Evolutionary conservation across 2,797 vertebrate species (phyloP), one percentile per base, ranked within the genome.

Genomic region (Chelon labrosus): DNA sequence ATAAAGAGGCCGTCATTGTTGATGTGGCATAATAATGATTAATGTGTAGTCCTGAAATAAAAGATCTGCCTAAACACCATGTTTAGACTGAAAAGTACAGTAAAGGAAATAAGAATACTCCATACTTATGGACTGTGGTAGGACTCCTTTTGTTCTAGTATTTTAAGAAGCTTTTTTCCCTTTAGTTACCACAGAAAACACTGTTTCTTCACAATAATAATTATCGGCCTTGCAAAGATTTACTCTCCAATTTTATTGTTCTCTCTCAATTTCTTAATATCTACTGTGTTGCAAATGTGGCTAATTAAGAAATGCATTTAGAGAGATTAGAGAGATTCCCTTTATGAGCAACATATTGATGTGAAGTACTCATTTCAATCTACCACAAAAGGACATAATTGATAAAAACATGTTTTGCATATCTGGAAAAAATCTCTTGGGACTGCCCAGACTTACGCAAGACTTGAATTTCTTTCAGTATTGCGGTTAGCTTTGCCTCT

Each of bases 311-410:
- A 31, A 53, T 27, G 14, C 35, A 58, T 38, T 68, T 49, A 51
- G 41, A 27, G 25, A 27, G 25, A 27, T 27, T 27, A 27, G 35
- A 51, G 51, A 42, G 12, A 50, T 17, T 53, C 46, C 10, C 14
- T 63, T 12, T 51, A 3, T 22, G 42, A 64, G 56, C 13, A 55
- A 25, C 11, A 56, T 31, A 67, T 7, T 19, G 52, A 65, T 22
- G 17, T 14, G 2, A 47, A 16, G 62, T 50, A 10, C 54, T 71
- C 5, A 37, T 51, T 47, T 81, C 56, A 27, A 68, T 65, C 20
- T 11, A 39, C 17, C 5, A 9, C 17, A 44, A 64, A 64, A 46
- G 22, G 31, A 54, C 11, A 41, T 47, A 16, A 49, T 19, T 49
- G 9, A 19, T 49, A 49, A 4, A 46, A 77, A 72, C 31, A 35